Conservation (phyloP, 92 coral and sea anemone genomes). For the Paragorgia papillata region DNA sequence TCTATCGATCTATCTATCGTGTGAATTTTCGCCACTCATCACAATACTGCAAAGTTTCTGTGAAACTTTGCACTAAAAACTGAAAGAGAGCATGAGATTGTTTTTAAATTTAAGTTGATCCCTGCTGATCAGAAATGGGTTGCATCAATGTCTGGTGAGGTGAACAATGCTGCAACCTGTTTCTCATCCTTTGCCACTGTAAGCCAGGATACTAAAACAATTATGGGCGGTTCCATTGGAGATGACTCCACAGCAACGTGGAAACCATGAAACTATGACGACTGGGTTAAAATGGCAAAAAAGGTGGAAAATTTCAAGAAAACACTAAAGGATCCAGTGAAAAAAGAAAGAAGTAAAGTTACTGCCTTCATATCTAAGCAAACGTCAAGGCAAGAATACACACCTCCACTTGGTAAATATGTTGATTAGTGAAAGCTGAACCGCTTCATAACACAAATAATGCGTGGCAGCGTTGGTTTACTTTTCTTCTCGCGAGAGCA, state of each 20-base stretch:
- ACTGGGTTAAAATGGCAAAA: constrained; percentile 51
- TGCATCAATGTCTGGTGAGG: constrained; percentile 64
- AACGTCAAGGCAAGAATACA: constrained; percentile 63
- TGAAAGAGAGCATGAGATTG: constrained; percentile 41
- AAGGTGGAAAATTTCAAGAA: constrained; percentile 59
- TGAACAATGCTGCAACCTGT: constrained; percentile 51
- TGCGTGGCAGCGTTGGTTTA: constrained; percentile 74
- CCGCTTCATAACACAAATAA: constrained; percentile 67
- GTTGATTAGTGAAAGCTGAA: constrained; percentile 60
- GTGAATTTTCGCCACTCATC: too few relatives aligned
- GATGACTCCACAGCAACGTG: constrained; percentile 46
- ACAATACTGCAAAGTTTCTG: too few relatives aligned
- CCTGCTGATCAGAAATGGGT: constrained; percentile 71
- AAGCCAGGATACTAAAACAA: too few relatives aligned
- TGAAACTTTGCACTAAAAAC: too few relatives aligned
- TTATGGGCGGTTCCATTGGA: constrained; percentile 65
- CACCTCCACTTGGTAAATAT: constrained; percentile 62
- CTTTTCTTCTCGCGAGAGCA: constrained; percentile 36
- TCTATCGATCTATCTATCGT: too few relatives aligned
- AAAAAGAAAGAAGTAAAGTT: constrained; percentile 54
- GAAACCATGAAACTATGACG: constrained; percentile 59
- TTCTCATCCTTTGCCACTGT: constrained; percentile 72
- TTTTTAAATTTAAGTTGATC: constrained; percentile 45
- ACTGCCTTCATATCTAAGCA: constrained; percentile 57
- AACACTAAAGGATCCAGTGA: constrained; percentile 47